Percentiles rank a stretch among this genome's conserved stretches.
These are phyloP conservation scores for Eumaeus atala DNA, from an alignment of 1,140 invertebrate species.

Conservation along the genomic window DNA sequence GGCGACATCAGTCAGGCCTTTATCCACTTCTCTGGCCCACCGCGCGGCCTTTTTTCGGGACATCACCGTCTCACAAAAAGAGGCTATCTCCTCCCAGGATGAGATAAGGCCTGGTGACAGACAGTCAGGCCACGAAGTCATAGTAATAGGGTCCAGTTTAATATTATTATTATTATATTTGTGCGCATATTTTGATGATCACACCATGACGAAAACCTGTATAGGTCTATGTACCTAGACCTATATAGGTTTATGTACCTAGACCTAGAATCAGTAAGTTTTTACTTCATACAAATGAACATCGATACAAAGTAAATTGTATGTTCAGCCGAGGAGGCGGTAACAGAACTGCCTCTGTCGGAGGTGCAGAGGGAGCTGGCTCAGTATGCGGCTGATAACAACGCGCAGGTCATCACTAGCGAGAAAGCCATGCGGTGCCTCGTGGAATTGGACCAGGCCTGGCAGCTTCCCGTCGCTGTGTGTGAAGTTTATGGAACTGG, in stretches of 20 bases:
- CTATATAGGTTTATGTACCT: neutral
- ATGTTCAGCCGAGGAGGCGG: conserved; percentile 31
- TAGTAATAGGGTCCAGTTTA: no score
- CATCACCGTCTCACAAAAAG: no score
- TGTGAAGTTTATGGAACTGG: conserved; percentile 30
- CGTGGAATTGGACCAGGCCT: conserved; percentile 30
- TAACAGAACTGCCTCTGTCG: conserved; percentile 35
- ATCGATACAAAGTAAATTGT: neutral
- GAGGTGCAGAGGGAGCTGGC: conserved; percentile 43
- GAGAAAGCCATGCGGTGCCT: conserved; percentile 42
- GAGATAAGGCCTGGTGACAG: no score
- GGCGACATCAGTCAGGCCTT: no score
- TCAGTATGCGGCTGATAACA: conserved; percentile 35
- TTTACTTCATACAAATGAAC: neutral
- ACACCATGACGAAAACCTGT: no score
- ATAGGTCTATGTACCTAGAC: neutral
- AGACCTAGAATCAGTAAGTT: neutral
- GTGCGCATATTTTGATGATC: no score
- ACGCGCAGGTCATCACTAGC: conserved; percentile 30
- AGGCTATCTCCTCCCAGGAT: no score
- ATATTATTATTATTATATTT: no score
- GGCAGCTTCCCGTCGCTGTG: conserved; percentile 42
- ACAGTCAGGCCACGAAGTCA: no score
- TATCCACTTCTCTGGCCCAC: no score
- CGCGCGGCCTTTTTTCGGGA: no score